phyloP scores from a whole-genome alignment of 2,113 vertebrate species.

The Paratilapia polleni region DNA sequence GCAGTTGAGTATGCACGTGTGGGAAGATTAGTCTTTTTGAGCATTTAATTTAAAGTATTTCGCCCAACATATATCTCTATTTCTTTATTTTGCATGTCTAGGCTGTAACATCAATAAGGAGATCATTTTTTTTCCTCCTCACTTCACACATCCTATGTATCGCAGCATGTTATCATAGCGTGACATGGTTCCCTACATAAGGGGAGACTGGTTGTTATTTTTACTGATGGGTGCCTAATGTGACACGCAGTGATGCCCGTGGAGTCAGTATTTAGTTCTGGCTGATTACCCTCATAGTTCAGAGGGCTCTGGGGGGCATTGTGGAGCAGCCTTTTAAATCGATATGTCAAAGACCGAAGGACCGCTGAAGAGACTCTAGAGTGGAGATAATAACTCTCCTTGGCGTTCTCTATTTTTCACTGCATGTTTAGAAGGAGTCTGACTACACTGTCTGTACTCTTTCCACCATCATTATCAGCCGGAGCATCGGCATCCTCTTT shows the following conservation, averaged over 20 bases:
- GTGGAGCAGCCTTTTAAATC: slow-evolving; percentile 65
- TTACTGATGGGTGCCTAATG: slow-evolving; percentile 78
- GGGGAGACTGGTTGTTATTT: slow-evolving; percentile 79
- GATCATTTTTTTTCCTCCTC: slow-evolving; percentile 1
- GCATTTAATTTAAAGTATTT: background rate
- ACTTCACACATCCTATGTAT: slow-evolving; percentile 33
- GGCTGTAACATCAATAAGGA: background rate
- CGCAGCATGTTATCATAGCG: slow-evolving; percentile 53
- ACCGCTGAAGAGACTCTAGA: background rate
- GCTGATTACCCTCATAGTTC: slow-evolving; percentile 77
- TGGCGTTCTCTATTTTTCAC: slow-evolving; percentile 33
- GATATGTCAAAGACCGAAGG: slow-evolving; percentile 54
- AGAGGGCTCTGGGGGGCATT: slow-evolving; percentile 55
- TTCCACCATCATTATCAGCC: slow-evolving; percentile 25
- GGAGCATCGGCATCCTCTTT: slow-evolving; percentile 32
- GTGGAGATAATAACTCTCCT: slow-evolving; percentile 18
- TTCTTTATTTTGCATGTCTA: background rate
- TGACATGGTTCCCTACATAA: slow-evolving; percentile 66
- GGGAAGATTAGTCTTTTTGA: background rate
- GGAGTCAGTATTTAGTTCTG: slow-evolving; percentile 69
- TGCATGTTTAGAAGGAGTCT: background rate
- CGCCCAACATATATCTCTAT: background rate
- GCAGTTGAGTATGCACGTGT: too few species aligned
- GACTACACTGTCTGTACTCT: slow-evolving; percentile 27
- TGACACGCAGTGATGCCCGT: slow-evolving; percentile 64